Conservation (phyloP, 2,888 invertebrate species). For the Leucoma salicis region DNA sequence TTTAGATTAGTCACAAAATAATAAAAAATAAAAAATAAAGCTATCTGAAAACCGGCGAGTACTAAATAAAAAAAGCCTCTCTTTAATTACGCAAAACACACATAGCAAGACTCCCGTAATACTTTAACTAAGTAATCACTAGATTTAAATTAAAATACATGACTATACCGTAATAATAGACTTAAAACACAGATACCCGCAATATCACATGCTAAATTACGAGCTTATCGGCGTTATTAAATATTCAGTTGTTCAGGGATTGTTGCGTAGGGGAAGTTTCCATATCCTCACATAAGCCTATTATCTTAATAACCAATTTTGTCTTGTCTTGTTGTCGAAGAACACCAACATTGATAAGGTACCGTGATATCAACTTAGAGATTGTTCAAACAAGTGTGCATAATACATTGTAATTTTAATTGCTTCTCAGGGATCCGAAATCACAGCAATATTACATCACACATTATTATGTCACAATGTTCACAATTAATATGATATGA, state of each 20-base stretch:
- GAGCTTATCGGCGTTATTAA: slow-evolving; percentile 17
- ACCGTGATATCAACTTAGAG: background rate
- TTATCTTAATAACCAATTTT: slow-evolving; percentile 30
- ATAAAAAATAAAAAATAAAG: too few species aligned
- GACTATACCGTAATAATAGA: slow-evolving; percentile 2
- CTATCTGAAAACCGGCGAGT: too few species aligned
- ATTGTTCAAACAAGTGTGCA: background rate
- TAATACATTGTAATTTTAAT: background rate
- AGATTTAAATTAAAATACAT: background rate
- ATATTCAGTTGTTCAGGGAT: slow-evolving; percentile 32
- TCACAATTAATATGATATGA: too few species aligned
- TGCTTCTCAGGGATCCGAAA: too few species aligned
- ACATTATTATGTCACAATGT: too few species aligned
- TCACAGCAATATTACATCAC: too few species aligned
- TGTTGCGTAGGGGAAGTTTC: slow-evolving; percentile 18
- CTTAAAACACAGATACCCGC: background rate
- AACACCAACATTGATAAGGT: slow-evolving; percentile 1
- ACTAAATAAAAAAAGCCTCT: too few species aligned
- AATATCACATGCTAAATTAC: slow-evolving; percentile 5
- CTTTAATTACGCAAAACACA: too few species aligned
- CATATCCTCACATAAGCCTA: slow-evolving; percentile 22
- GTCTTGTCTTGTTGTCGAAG: slow-evolving; percentile 3
- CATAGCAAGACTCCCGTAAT: too few species aligned
- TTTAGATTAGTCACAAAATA: too few species aligned
- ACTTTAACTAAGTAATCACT: background rate